Evolutionary conservation across 2,888 invertebrate species (phyloP), one percentile per base, ranked within the genome.

Genomic region (Diachrysia chrysitis): DNA sequence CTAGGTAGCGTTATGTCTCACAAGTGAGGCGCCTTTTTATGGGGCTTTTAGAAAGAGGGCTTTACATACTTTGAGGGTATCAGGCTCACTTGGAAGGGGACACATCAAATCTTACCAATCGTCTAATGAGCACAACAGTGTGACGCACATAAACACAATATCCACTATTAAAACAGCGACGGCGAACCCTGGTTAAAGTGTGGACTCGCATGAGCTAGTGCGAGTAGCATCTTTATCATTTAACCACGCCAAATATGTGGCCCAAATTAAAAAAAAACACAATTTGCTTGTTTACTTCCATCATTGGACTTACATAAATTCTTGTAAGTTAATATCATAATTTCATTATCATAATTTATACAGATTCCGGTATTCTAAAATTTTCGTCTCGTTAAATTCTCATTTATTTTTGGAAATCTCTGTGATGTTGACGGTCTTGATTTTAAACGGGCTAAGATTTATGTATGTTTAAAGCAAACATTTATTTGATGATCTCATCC

Each of bases 81-180:
- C 86, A 90, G 89, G 91, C 93, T 93, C 91, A 92, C 92, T 93
- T 92, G 92, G 90, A 91, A 90, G 88, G 89, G 87, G 74, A 88
- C 87, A 92, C 89, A 90, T 89, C 85, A 88, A 92, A 83, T 89
- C 86, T 92, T 89, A 91, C 91, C 91, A 92, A 90, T 90, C 84
- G 85, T 87, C 91, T 92, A 92, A 90, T 91, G 93, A 94, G 93
- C 93, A 93, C 92, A 92, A 93, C 90, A 93, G 93, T 93, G 94
- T 93, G 94, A 94, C 95, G 95, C 95, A 94, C 94, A 95, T 91
- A 92, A 92, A 94, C 92, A 95, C 94, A 93, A 93, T 93, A 92
- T 89, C 87, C 87, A 91, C 93, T 94, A 93, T 89, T 89, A 85
- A 88, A 91, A 90, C 88, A 87, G 86, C 89, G 89, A 71, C 91